These are phyloP conservation scores for Rhinogobio ventralis DNA, from an alignment of 2,797 vertebrate genomes.

Conservation along the genomic window DNA sequence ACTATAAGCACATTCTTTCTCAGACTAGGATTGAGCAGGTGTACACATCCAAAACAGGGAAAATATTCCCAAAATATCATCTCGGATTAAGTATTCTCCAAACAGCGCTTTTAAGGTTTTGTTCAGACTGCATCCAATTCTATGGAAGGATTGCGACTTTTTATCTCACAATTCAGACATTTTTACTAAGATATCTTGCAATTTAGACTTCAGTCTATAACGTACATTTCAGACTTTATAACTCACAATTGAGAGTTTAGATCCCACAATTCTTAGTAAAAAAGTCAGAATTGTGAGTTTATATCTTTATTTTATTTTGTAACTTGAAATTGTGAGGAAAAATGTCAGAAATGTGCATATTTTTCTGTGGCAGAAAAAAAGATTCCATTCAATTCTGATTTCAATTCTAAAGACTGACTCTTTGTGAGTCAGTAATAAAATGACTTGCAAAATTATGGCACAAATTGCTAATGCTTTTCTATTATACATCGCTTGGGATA, in stretches of 20 bases:
- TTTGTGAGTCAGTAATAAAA: neutral
- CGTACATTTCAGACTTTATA: neutral
- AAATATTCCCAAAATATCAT: neutral
- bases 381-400: neutral
- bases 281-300: neutral
- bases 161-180: neutral
- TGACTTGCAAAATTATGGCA: neutral
- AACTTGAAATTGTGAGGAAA: neutral
- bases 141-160: neutral
- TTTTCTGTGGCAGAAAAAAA: neutral
- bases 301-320: neutral
- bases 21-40: neutral
- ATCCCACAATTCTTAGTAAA: too few species aligned
- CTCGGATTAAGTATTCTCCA: neutral
- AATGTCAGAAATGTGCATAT: neutral
- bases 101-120: neutral
- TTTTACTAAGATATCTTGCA: too few species aligned
- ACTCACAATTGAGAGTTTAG: neutral
- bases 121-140: neutral
- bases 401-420: neutral
- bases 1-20: slow-evolving; percentile 3
- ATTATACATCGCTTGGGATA: neutral
- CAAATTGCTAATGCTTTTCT: neutral
- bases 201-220: too few species aligned
- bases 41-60: neutral